Evolutionary conservation across 2,797 vertebrate genomes (phyloP).

Genomic region (Dryobates pubescens): DNA sequence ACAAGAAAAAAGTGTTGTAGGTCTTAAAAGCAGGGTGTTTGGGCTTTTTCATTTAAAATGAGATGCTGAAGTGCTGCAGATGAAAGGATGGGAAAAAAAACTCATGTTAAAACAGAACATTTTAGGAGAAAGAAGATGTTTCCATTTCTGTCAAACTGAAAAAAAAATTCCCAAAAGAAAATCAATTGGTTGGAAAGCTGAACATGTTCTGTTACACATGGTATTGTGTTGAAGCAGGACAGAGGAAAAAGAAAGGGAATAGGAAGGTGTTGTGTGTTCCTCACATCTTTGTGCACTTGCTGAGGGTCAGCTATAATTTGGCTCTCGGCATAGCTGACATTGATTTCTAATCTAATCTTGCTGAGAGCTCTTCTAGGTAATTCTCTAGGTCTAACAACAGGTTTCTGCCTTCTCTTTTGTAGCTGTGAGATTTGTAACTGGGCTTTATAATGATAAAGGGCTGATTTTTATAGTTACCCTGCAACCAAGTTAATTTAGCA

Average conservation of each 20-base stretch:
- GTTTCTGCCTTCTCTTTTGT: not conserved
- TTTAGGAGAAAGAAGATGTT: not conserved
- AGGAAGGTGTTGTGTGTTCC: not conserved
- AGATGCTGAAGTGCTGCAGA: not conserved
- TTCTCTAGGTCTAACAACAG: not conserved
- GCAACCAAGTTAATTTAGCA: not conserved
- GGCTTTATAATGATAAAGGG: not conserved
- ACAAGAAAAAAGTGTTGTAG: not conserved
- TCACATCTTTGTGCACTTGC: not conserved
- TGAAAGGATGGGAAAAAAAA: not conserved
- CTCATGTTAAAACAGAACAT: not conserved
- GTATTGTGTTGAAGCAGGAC: not conserved
- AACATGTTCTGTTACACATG: not conserved
- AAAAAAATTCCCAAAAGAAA: not conserved
- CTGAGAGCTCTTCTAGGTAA: not conserved
- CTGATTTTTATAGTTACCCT: not conserved
- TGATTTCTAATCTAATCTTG: slow-evolving; percentile 1
- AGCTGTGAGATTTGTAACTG: not conserved
- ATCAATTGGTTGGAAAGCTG: not conserved
- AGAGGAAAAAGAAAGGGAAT: not conserved
- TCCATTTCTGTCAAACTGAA: not conserved
- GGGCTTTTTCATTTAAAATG: not conserved
- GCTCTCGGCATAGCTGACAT: not conserved
- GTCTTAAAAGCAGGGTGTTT: not conserved
- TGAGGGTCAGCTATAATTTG: not conserved